These are phyloP conservation scores for Penaeus indicus DNA, from an alignment of 1,140 invertebrate genomes.

Conservation along the genomic window DNA sequence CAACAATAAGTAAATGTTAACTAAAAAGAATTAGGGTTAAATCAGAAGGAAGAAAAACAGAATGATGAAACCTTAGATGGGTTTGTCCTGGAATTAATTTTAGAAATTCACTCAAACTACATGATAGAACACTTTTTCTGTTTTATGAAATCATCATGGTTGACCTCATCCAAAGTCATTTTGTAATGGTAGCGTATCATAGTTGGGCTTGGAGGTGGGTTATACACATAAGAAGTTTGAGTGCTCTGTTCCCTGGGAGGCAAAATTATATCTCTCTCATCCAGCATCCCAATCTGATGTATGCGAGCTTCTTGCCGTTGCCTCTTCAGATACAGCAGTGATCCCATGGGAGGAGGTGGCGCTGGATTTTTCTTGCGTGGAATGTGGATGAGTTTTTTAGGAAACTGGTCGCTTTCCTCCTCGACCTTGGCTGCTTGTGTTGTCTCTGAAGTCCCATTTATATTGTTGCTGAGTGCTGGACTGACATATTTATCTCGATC, in stretches of 20 bases:
- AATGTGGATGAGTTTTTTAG: background rate
- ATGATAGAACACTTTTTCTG: slow-evolving; percentile 49
- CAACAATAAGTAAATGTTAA: too few species aligned
- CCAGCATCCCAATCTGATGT: background rate
- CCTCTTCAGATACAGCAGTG: slow-evolving; percentile 41
- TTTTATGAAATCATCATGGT: slow-evolving; percentile 23
- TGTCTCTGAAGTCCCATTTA: background rate
- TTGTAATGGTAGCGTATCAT: slow-evolving; percentile 44
- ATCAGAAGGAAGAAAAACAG: too few species aligned
- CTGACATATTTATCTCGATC: too few species aligned
- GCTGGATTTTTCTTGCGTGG: slow-evolving; percentile 1
- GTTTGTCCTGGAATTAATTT: too few species aligned
- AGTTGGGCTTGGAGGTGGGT: slow-evolving; percentile 44
- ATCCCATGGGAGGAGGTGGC: slow-evolving; percentile 20
- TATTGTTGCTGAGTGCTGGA: too few species aligned
- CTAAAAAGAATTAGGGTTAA: too few species aligned
- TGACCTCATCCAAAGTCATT: slow-evolving; percentile 35
- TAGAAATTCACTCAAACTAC: background rate
- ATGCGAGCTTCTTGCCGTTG: slow-evolving; percentile 24
- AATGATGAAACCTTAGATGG: too few species aligned
- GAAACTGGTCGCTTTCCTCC: background rate
- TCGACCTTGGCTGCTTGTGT: background rate
- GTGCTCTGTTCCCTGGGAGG: background rate
- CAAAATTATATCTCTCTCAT: background rate
- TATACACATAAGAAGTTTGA: background rate